These are phyloP conservation scores for Peromyscus polionotus DNA, from an alignment of 2,113 vertebrate genomes.

Conservation along the genomic window DNA sequence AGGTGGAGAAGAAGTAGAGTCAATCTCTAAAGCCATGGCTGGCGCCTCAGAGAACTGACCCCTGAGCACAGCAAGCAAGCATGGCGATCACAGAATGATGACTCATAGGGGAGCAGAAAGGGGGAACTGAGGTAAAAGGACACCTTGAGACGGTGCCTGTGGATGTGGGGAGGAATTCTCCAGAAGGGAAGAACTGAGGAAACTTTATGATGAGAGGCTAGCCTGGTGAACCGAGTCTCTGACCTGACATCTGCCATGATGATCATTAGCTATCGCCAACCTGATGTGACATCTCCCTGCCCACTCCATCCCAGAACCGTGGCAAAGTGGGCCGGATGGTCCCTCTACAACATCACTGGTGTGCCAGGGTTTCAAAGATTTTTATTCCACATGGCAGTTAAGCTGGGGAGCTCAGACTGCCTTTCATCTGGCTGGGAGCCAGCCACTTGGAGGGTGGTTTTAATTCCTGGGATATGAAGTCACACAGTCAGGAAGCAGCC, in stretches of 20 bases:
- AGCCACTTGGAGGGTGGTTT: conserved; percentile 56
- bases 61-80: neutral
- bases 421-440: conserved; percentile 69
- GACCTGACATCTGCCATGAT: neutral
- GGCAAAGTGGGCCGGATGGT: neutral
- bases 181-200: neutral
- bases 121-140: no score
- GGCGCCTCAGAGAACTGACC: neutral
- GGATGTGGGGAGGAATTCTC: neutral
- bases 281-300: neutral
- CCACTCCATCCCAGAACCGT: neutral
- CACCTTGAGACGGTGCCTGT: neutral
- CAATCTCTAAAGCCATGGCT: neutral
- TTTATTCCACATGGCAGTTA: conserved; percentile 54
- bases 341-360: neutral
- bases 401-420: conserved; percentile 40
- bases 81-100: neutral
- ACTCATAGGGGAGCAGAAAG: neutral
- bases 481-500: conserved; percentile 78
- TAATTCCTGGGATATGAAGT: conserved; percentile 78
- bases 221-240: neutral
- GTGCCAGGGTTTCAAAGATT: neutral
- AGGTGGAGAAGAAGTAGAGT: neutral
- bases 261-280: rapidly evolving
- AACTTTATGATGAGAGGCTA: neutral